Conservation (phyloP, 2,797 vertebrate species). For the Fundulus diaphanus region DNA sequence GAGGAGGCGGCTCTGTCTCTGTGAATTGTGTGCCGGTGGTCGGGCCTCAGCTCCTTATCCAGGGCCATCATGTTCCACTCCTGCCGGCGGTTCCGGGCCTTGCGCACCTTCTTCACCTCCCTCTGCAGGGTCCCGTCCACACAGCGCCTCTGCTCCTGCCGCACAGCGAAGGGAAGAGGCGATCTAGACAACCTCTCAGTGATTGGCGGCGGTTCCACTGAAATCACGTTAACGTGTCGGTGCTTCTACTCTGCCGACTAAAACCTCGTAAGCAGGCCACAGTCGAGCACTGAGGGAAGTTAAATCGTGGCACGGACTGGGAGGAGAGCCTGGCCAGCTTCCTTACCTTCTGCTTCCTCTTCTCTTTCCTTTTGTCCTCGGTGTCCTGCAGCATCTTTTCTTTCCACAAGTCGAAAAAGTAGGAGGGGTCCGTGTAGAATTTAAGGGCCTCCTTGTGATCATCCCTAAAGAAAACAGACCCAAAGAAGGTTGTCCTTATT, state of each 20-base stretch:
- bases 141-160: slow-evolving; percentile 92
- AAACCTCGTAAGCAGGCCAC: not conserved
- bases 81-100: slow-evolving; percentile 98
- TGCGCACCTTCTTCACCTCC: slow-evolving; percentile 99
- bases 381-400: slow-evolving; percentile 99
- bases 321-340: not conserved
- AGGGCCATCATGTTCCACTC: slow-evolving; percentile 99
- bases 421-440: slow-evolving; percentile 97
- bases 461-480: slow-evolving; percentile 82
- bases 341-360: slow-evolving; percentile 94
- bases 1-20: slow-evolving; percentile 93
- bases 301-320: not conserved
- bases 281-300: not conserved
- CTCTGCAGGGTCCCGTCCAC: slow-evolving; percentile 96
- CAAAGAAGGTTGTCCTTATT: not conserved
- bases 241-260: not conserved
- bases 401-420: slow-evolving; percentile 99
- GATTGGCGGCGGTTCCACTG: too few relatives aligned
- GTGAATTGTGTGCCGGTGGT: slow-evolving; percentile 93
- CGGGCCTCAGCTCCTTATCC: slow-evolving; percentile 98
- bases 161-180: slow-evolving; percentile 33
- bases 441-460: slow-evolving; percentile 96
- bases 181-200: too few relatives aligned
- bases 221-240: not conserved
- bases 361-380: slow-evolving; percentile 98